Base-by-base conservation (phyloP, 1,140 invertebrate genomes). In the Oedothorax gibbosus region DNA sequence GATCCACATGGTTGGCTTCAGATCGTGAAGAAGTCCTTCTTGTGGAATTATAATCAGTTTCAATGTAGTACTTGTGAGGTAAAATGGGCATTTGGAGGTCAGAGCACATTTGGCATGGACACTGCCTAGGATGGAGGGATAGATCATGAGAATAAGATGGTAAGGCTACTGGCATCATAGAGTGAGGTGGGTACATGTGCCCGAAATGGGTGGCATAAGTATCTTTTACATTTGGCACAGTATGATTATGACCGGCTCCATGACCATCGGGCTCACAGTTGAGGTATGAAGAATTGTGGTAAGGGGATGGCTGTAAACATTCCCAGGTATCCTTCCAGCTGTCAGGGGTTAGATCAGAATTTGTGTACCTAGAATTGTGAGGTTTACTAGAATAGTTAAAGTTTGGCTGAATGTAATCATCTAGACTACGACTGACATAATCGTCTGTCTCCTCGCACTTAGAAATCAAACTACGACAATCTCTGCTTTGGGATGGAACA, bases 171-270 rank as follows among this genome's bases (percentile, higher is more conserved):
- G 83, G 83, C 64, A 85, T 51, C 20, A 85, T 85, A n/a, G 64
- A 65, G 54, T 71, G 73, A 21, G 83, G 53, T 51, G 73, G 83
- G 64, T 77, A 85, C 20, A 78, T 51, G n/a, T 85, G 83, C 12
- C 73, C 75, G 62, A 53, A 71, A 11, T 77, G 83, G n/a, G 80
- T 62, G 35, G 64, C 49, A 69, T 68, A 84, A 8, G 56, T 66
- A 51, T 78, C 83, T 71, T 78, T 85, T 20, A 71, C 49, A 85
- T 85, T 85, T 85, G 83, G 83, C 83, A 85, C 83, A 64, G 51
- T n/a, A 21, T 20, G 50, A 53, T 57, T 75, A 73, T 84, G 76
- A 66, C 71, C 81, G 54, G 71, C 57, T 53, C 71, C 54, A 84
- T 84, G 57, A 50, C 78, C 51, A 60, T 81, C 66, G 50, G 14